Evolutionary conservation across 2,113 vertebrate species (phyloP).

Genomic region (Brachypteracias leptosomus): DNA sequence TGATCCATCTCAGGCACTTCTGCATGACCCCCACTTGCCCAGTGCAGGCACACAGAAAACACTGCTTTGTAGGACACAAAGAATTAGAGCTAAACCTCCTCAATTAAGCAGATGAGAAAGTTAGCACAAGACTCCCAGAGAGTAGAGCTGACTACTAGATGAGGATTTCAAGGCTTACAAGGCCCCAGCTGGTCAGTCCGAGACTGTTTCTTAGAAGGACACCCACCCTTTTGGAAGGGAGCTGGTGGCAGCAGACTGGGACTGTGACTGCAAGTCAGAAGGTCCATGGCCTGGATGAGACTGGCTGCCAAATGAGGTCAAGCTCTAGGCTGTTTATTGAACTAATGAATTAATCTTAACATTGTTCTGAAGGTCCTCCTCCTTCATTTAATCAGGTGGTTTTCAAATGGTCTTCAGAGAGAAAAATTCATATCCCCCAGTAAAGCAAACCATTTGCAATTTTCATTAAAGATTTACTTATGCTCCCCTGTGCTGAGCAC

Average conservation of each 20-base stretch:
- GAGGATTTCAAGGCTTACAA: neutral
- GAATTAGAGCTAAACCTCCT: neutral
- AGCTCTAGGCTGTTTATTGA: neutral
- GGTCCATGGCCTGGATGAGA: neutral
- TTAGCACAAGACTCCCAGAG: neutral
- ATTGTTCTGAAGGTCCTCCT: neutral
- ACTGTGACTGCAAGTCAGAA: neutral
- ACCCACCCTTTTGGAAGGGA: neutral
- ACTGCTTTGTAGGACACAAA: neutral
- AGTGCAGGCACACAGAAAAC: neutral
- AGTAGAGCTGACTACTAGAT: neutral
- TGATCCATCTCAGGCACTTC: neutral
- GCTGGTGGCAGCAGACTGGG: neutral
- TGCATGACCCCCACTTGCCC: neutral
- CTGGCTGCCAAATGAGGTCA: neutral
- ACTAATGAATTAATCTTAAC: slow-evolving; percentile 20
- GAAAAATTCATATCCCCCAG: neutral
- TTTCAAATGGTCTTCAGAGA: neutral
- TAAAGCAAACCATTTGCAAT: neutral
- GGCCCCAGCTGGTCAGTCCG: neutral
- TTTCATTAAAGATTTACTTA: slow-evolving; percentile 26
- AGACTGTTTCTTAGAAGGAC: neutral
- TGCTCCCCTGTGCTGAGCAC: neutral
- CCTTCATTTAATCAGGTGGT: neutral
- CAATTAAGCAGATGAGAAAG: neutral